Conservation (phyloP, 2,113 vertebrate species). For the Antennarius striatus region DNA sequence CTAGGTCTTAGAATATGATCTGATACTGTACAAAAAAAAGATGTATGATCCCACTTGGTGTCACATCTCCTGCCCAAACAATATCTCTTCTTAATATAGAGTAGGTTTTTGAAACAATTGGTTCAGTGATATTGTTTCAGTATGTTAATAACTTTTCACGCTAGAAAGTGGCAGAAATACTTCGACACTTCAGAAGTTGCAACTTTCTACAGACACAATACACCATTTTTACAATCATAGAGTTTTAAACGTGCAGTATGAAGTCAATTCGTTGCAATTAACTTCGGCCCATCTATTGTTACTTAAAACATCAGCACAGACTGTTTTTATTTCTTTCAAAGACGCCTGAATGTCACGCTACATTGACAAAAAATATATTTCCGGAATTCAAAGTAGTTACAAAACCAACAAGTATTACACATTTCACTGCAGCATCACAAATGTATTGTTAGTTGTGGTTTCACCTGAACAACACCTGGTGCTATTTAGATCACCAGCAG, state of each 20-base stretch:
- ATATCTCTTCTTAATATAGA: neutral
- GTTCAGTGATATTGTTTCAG: neutral
- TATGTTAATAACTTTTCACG: neutral
- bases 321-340: too few species aligned
- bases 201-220: too few species aligned
- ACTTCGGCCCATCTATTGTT: too few species aligned
- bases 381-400: too few species aligned
- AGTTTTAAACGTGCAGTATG: too few species aligned
- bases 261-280: too few species aligned
- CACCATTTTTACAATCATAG: too few species aligned
- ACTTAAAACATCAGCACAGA: too few species aligned
- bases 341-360: neutral
- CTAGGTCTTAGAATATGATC: neutral
- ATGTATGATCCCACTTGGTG: neutral
- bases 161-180: neutral
- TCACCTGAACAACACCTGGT: neutral
- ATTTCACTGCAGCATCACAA: neutral
- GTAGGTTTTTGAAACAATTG: slow-evolving; percentile 8
- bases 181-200: neutral
- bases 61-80: neutral
- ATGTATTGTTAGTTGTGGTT: neutral
- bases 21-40: neutral
- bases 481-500: slow-evolving; percentile 25
- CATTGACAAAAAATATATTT: neutral
- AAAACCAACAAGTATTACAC: neutral